Conservation (phyloP, 2,888 invertebrate species). For the Acrobasis repandana region DNA sequence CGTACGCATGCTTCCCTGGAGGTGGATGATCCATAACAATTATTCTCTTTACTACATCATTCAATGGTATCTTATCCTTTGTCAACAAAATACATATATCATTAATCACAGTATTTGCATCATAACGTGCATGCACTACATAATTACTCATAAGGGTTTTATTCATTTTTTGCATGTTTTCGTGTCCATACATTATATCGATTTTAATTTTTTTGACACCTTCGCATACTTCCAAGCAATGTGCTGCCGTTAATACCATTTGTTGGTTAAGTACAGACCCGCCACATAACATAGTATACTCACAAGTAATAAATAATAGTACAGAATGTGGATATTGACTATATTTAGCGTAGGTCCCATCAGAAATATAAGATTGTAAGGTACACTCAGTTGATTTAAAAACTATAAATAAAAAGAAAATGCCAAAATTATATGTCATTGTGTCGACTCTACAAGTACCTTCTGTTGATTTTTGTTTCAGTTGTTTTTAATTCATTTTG, state of each 20-base stretch:
- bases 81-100: conserved; percentile 4
- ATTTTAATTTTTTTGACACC: background rate
- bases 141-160: background rate
- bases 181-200: background rate
- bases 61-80: background rate
- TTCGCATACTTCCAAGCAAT: conserved; percentile 36
- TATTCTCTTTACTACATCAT: background rate
- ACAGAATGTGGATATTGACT: conserved; percentile 39
- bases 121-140: background rate
- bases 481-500: too few species aligned
- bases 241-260: conserved; percentile 45
- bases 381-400: background rate
- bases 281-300: conserved; percentile 35
- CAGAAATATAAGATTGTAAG: background rate
- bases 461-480: background rate
- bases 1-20: conserved; percentile 18
- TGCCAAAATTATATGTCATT: background rate
- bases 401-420: background rate
- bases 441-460: background rate
- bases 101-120: background rate
- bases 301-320: conserved; percentile 24
- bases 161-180: background rate
- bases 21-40: conserved; percentile 5
- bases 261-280: conserved; percentile 45
- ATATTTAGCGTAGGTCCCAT: background rate